A percentile compares a stretch with the other conserved stretches of the same genome.
Evolutionary conservation across 2,113 vertebrate genomes (phyloP).

Genomic region (Oncorhynchus tshawytscha): DNA sequence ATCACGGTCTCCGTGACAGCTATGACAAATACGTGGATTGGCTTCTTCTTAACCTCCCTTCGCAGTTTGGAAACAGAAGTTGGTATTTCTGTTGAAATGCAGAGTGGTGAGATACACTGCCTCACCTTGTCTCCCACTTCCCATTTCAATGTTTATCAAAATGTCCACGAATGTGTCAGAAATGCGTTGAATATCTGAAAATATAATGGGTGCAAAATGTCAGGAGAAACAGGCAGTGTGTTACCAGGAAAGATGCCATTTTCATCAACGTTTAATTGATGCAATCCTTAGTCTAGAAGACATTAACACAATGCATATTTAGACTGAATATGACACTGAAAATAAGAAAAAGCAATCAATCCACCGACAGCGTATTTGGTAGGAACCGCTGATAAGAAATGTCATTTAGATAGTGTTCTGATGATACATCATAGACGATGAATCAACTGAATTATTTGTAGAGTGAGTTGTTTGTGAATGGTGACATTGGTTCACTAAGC

Average conservation of each 20-base stretch:
- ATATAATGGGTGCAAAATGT: slow-evolving; percentile 92
- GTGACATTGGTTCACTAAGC: slow-evolving; percentile 5
- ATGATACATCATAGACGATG: slow-evolving; percentile 40
- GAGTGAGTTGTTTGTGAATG: slow-evolving; percentile 29
- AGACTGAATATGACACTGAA: slow-evolving; percentile 58
- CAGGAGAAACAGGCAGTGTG: slow-evolving; percentile 88
- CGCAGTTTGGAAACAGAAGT: slow-evolving; percentile 78
- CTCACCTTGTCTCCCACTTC: slow-evolving; percentile 81
- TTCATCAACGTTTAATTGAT: slow-evolving; percentile 96
- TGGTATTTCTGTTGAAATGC: slow-evolving; percentile 80
- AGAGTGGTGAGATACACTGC: slow-evolving; percentile 67
- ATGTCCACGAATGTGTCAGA: slow-evolving; percentile 50
- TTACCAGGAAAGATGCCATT: slow-evolving; percentile 91
- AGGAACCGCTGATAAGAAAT: slow-evolving; percentile 52
- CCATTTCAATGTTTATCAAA: slow-evolving; percentile 80
- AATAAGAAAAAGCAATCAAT: slow-evolving; percentile 61
- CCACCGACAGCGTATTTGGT: slow-evolving; percentile 55
- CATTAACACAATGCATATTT: slow-evolving; percentile 66
- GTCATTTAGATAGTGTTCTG: slow-evolving; percentile 27
- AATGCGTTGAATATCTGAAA: slow-evolving; percentile 76
- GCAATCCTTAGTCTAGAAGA: slow-evolving; percentile 81
- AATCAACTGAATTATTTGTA: slow-evolving; percentile 22
- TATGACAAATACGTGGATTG: slow-evolving; percentile 81
- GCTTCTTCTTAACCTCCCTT: slow-evolving; percentile 78
- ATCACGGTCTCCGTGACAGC: slow-evolving; percentile 78